Conservation (phyloP, 2,797 vertebrate species). For the Chaunax sp. region DNA sequence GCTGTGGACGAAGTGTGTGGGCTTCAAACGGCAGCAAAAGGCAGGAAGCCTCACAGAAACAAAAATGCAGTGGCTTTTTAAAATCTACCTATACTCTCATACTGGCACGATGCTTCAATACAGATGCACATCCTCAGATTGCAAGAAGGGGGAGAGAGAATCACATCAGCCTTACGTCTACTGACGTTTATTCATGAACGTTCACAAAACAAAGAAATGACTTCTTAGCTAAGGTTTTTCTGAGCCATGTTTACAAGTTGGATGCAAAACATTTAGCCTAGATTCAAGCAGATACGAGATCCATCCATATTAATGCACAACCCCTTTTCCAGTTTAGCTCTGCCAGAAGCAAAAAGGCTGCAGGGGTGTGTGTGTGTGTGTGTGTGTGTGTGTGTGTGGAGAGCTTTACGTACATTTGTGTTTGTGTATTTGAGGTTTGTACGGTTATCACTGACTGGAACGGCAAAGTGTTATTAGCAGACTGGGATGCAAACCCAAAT, state of each 20-base stretch:
- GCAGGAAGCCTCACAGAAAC: constrained; percentile 31
- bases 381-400: constrained; percentile 9
- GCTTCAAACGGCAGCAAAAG: constrained; percentile 66
- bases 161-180: constrained; percentile 68
- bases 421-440: constrained; percentile 59
- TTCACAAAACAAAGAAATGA: constrained; percentile 46
- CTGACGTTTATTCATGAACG: constrained; percentile 50
- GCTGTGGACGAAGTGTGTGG: constrained; percentile 72
- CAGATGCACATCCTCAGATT: constrained; percentile 53
- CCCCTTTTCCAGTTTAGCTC: constrained; percentile 29
- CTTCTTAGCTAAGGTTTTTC: constrained; percentile 39
- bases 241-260: constrained; percentile 19
- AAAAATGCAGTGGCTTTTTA: constrained; percentile 32
- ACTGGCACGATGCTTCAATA: constrained; percentile 43
- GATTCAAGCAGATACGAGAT: constrained; percentile 41
- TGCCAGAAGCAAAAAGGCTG: constrained; percentile 37
- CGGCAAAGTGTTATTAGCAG: constrained; percentile 68
- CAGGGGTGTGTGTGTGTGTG: constrained; percentile 27
- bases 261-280: constrained; percentile 52
- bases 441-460: constrained; percentile 65
- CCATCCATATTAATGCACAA: constrained; percentile 33
- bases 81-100: constrained; percentile 25
- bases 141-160: constrained; percentile 39
- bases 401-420: constrained; percentile 31
- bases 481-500: constrained; percentile 64